Percentiles rank a stretch among this genome's conserved stretches.
phyloP scores from a whole-genome alignment of 2,888 invertebrate species.

The Lymantria dispar region DNA sequence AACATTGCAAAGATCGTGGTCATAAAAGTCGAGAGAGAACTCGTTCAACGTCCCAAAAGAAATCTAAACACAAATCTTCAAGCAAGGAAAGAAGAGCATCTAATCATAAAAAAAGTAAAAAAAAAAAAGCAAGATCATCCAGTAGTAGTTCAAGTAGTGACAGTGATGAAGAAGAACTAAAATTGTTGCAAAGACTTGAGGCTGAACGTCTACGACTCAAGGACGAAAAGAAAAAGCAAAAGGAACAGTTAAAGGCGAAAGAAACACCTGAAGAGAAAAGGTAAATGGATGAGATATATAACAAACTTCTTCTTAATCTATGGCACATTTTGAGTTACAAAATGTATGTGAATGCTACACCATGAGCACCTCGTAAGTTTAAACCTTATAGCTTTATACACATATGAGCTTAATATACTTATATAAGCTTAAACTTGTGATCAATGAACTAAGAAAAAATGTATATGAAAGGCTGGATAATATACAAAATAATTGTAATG shows the following conservation, averaged over 20 bases:
- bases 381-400: too few species aligned
- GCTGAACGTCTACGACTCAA: conserved; percentile 85
- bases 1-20: conserved; percentile 37
- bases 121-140: conserved; percentile 46
- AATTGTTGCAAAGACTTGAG: conserved; percentile 87
- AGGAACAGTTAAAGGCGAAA: conserved; percentile 90
- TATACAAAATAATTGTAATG: too few species aligned
- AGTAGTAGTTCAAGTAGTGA: conserved; percentile 66
- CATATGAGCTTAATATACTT: too few species aligned
- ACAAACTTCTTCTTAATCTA: background rate
- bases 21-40: conserved; percentile 36
- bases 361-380: too few species aligned
- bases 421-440: too few species aligned
- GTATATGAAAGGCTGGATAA: too few species aligned
- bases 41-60: conserved; percentile 15
- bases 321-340: too few species aligned
- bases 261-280: conserved; percentile 98
- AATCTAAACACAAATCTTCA: conserved; percentile 37
- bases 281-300: conserved; percentile 29
- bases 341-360: too few species aligned
- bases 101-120: conserved; percentile 52
- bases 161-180: conserved; percentile 80
- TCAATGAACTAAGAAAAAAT: too few species aligned
- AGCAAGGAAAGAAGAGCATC: conserved; percentile 48
- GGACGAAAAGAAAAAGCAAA: conserved; percentile 85